A percentile compares a stretch with the other conserved stretches of the same genome.
These are phyloP conservation scores for Tupiocoris notatus DNA, from an alignment of 2,888 invertebrate genomes.

Conservation along the genomic window DNA sequence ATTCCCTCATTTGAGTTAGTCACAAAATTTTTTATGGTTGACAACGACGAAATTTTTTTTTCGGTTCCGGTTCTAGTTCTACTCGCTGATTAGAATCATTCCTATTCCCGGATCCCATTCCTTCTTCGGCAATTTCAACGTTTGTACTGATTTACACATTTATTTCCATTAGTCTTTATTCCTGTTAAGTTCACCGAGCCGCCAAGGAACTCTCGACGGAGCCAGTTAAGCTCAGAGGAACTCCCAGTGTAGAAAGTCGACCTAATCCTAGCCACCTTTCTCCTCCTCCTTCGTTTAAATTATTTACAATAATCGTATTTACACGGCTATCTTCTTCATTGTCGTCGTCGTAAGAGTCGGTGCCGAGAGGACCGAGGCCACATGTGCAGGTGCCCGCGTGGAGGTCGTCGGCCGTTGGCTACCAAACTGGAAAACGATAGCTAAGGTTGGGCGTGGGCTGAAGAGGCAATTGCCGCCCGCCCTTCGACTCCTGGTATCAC, in stretches of 20 bases:
- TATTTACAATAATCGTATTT: slow-evolving; percentile 33
- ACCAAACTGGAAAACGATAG: slow-evolving; percentile 48
- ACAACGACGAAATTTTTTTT: too few species aligned
- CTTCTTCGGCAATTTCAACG: too few species aligned
- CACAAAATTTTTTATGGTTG: too few species aligned
- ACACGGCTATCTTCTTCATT: background rate
- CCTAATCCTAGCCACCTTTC: background rate
- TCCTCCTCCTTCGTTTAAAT: background rate
- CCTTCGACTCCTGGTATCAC: slow-evolving; percentile 58
- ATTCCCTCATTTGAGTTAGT: too few species aligned
- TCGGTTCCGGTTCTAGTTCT: too few species aligned
- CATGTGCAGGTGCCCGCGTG: slow-evolving; percentile 16
- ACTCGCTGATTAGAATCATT: too few species aligned
- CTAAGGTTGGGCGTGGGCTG: slow-evolving; percentile 43
- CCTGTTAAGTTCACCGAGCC: background rate
- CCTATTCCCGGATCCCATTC: too few species aligned
- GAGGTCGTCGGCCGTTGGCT: slow-evolving; percentile 30
- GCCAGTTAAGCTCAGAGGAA: background rate
- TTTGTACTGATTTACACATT: too few species aligned
- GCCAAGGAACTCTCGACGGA: background rate
- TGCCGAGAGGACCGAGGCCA: background rate
- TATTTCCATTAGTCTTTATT: background rate
- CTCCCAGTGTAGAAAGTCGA: too few species aligned
- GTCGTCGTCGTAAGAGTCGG: background rate
- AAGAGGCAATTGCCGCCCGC: slow-evolving; percentile 10